Evolutionary conservation across 2,113 vertebrate species (phyloP).

Genomic region (Rhineura floridana): DNA sequence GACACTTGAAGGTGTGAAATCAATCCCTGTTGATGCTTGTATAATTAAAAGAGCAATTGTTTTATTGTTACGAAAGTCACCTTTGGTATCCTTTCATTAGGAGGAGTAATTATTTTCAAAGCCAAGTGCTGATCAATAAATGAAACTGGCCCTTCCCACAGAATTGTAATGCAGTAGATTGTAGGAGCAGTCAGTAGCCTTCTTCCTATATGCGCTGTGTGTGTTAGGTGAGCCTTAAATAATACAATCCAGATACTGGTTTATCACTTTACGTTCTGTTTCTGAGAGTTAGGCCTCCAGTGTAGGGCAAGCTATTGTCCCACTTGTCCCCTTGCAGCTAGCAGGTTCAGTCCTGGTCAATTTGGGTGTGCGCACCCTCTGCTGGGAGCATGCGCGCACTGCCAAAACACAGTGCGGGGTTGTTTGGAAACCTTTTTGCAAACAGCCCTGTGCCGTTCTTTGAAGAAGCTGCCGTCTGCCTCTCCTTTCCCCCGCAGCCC

Average conservation of each 20-base stretch:
- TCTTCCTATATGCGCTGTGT: too few relatives aligned
- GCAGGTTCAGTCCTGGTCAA: too few relatives aligned
- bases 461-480: too few relatives aligned
- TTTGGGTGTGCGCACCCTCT: too few relatives aligned
- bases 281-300: not conserved
- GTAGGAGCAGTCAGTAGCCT: not conserved
- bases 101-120: not conserved
- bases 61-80: not conserved
- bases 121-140: not conserved
- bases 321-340: too few relatives aligned
- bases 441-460: too few relatives aligned
- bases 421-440: too few relatives aligned
- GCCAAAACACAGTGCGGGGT: too few relatives aligned
- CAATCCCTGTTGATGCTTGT: not conserved
- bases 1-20: not conserved
- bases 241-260: not conserved
- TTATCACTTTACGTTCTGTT: not conserved
- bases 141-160: not conserved
- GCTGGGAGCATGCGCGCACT: too few relatives aligned
- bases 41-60: not conserved
- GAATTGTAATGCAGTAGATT: not conserved
- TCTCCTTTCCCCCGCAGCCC: too few relatives aligned
- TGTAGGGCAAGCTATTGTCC: not conserved
- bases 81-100: not conserved
- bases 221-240: not conserved